Conservation (phyloP, 1,140 invertebrate species). For the Drosophila repletoides region DNA sequence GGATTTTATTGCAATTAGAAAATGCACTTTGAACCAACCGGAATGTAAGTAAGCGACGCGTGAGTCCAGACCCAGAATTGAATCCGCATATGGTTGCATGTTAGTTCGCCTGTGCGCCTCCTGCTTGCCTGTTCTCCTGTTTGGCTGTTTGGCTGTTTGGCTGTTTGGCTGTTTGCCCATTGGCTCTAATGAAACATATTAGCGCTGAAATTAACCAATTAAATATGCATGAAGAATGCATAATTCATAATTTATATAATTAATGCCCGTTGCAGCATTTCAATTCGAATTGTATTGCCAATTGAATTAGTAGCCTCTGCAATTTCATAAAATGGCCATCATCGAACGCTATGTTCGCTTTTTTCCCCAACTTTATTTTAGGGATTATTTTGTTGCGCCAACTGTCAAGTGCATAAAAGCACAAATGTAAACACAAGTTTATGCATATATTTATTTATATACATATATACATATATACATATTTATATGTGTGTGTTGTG, state of each 20-base stretch:
- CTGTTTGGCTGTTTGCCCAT: neutral
- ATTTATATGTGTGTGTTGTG: neutral
- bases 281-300: conserved; percentile 4
- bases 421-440: conserved; percentile 16
- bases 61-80: no score
- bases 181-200: conserved; percentile 49
- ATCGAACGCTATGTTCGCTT: conserved; percentile 5
- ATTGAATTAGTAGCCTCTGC: conserved; percentile 19
- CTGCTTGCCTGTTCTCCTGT: no score
- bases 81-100: no score
- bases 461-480: neutral
- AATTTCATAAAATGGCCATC: conserved; percentile 20
- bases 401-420: conserved; percentile 55
- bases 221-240: conserved; percentile 58
- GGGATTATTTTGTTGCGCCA: conserved; percentile 12
- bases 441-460: neutral
- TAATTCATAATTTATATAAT: conserved; percentile 51
- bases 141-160: no score
- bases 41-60: neutral
- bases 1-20: conserved; percentile 78
- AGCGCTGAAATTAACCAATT: conserved; percentile 60
- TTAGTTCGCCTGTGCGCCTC: no score
- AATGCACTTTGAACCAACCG: conserved; percentile 55
- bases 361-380: conserved; percentile 11
- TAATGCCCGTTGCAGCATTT: conserved; percentile 22